These are phyloP conservation scores for Gambusia affinis DNA, from an alignment of 2,113 vertebrate species.

Conservation along the genomic window DNA sequence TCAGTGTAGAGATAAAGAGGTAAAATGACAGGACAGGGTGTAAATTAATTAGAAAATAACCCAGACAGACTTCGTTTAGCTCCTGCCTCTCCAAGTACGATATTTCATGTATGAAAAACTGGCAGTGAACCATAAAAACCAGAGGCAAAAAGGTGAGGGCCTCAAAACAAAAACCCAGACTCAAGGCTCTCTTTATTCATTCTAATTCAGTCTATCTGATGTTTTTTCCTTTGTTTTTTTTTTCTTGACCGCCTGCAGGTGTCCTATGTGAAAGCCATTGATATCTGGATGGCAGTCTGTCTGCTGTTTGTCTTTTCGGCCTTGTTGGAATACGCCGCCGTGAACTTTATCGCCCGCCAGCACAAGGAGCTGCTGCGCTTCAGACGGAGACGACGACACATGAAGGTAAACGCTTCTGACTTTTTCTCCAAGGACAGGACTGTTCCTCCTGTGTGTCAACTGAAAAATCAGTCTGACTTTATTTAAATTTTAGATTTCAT, in stretches of 20 bases:
- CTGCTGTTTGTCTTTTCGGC: constrained; percentile 98
- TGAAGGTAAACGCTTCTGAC: constrained; percentile 86
- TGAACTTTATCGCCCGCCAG: constrained; percentile 98
- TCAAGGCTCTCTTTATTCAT: background rate
- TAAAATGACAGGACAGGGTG: constrained; percentile 33
- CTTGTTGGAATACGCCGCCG: constrained; percentile 94
- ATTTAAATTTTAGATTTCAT: background rate
- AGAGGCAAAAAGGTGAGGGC: background rate
- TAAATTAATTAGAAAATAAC: constrained; percentile 46
- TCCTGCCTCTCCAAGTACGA: constrained; percentile 4
- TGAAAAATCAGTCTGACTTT: background rate
- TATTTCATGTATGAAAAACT: background rate
- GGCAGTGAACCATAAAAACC: background rate
- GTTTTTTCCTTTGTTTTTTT: background rate
- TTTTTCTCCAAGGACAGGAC: background rate
- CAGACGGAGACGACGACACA: constrained; percentile 92
- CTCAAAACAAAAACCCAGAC: background rate
- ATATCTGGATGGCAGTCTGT: constrained; percentile 99
- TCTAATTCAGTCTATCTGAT: background rate
- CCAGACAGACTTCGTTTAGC: constrained; percentile 42
- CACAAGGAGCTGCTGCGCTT: constrained; percentile 99
- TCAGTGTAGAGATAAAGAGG: constrained; percentile 14
- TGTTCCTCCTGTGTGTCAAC: background rate
- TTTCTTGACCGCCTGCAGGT: constrained; percentile 78
- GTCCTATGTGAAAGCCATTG: constrained; percentile 98